Evolutionary conservation across 1,140 invertebrate species (phyloP), one percentile per base, ranked within the genome.

Genomic region (Drosophila elegans): DNA sequence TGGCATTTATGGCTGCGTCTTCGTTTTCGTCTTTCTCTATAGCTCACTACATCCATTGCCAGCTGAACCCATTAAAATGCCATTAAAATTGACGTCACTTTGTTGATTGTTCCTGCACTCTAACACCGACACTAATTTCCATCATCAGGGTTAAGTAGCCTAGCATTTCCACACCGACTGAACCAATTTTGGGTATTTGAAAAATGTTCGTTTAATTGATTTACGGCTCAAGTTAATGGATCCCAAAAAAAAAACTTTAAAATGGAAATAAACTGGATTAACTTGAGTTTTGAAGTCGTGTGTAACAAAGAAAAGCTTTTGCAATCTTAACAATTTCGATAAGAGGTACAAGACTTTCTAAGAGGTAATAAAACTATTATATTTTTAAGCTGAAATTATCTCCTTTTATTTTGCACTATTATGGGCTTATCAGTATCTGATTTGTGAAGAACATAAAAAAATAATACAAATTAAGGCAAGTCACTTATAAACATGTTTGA

Each of bases 21-120:
- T 67, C 13, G 55, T 29, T 27, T 53, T 42, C 44, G 16, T 3
- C 11, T 3, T 10, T 27, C 16, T 52, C 10, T 53, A 39, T 52
- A 38, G 29, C 29, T 32, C 29, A 32, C 29, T 32, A 52, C 51
- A 57, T 59, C 46, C 54, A 60, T 44, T 51, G 38, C 34, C 36
- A 52, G 13, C 42, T 38, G 48, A 72, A 64, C 78, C 82, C 82
- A 86, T 86, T 86, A 86, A 86, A 86, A 88, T 82, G 71, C 79
- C 82, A 86, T 86, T 81, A 86, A 86, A 86, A 66, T 82, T 82
- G 79, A 81, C 66, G 66, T 66, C 75, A 59, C 51, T 68, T 25
- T 21, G 78, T 21, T 46, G 55, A 49, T 79, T 73, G 53, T 53
- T 53, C 64, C 60, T 44, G 60, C 66, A 57, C 54, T 63, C 57